Evolutionary conservation across 2,113 vertebrate species (phyloP).

Genomic region (Tilapia sparmanii): DNA sequence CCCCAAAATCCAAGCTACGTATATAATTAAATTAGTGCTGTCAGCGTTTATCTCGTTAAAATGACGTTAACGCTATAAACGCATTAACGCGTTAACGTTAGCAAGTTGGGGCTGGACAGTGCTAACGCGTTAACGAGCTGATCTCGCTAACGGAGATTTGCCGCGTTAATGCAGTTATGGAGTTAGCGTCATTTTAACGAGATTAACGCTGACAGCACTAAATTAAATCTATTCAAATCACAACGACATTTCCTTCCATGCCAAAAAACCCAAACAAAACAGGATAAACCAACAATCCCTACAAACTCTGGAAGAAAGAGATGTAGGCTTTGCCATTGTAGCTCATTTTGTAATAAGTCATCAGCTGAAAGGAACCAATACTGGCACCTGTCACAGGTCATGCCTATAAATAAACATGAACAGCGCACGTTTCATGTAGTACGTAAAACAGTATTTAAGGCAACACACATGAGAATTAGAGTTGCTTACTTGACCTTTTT

Average conservation of each 20-base stretch:
- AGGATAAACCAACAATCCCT: not conserved
- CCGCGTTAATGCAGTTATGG: accelerated
- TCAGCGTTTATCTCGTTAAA: not conserved
- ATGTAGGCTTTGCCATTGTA: not conserved
- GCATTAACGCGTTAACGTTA: not conserved
- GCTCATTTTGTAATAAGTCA: not conserved
- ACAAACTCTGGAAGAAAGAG: not conserved
- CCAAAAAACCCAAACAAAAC: not conserved
- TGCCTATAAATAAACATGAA: not conserved
- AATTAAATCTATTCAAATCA: not conserved
- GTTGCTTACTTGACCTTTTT: not conserved
- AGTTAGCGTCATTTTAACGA: not conserved
- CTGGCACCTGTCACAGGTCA: not conserved
- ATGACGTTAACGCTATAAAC: accelerated
- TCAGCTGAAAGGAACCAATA: not conserved
- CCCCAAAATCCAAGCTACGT: not conserved
- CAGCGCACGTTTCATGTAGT: not conserved
- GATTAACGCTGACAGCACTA: not conserved
- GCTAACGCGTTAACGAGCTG: not conserved
- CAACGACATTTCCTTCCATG: accelerated
- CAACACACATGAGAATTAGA: not conserved
- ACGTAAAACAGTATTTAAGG: not conserved
- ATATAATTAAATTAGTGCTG: not conserved
- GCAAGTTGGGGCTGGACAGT: not conserved
- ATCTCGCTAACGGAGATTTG: not conserved